Evolutionary conservation across 2,888 invertebrate genomes (phyloP), one percentile per base, ranked within the genome.

Genomic region (Dasypolia templi): DNA sequence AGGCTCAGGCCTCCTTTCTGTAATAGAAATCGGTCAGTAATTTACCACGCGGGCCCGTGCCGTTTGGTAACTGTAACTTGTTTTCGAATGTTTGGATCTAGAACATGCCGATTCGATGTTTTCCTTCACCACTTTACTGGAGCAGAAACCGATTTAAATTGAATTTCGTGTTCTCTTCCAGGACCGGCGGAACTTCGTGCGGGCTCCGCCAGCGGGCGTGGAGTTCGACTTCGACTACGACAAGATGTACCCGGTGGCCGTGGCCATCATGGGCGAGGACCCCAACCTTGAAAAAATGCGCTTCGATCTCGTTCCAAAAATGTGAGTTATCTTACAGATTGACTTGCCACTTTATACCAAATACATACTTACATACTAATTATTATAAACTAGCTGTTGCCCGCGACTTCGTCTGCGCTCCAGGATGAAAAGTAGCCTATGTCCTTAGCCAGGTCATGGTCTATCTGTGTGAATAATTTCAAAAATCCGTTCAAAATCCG

Each of bases 241-340:
- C 93, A 97, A 98, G 88, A 98, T 98, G 95, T 98, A 98, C 95
- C 99, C 99, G 59, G 97, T 99, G 92, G 99, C 99, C 81, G 97
- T 98, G 96, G 98, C 99, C 89, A 99, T 99, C 91, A 98, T 99
- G 96, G 98, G 98, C 87, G 98, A 99, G 93, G 99, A 99, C 96
- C 98, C 98, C 81, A 99, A 99, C 95, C 97, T 99, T 91, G 98
- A 99, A 96, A 99, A 99, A 96, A 99, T 99, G 99, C 98, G 99
- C 95, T 99, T 99, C 97, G 99, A 99, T 95, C 97, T 99, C 92
- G 99, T 99, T 93, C 99, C 99, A 91, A 99, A 99, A 98, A 98
- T 99, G 99, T 99, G 96, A 97, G 98, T 56, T 56, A 29, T 19
- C 29, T 7, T 55, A 56, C 56, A 22, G 19, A 46, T 46, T 19